Base-by-base conservation (phyloP, 2,888 invertebrate species). In the Phasia obesa region DNA sequence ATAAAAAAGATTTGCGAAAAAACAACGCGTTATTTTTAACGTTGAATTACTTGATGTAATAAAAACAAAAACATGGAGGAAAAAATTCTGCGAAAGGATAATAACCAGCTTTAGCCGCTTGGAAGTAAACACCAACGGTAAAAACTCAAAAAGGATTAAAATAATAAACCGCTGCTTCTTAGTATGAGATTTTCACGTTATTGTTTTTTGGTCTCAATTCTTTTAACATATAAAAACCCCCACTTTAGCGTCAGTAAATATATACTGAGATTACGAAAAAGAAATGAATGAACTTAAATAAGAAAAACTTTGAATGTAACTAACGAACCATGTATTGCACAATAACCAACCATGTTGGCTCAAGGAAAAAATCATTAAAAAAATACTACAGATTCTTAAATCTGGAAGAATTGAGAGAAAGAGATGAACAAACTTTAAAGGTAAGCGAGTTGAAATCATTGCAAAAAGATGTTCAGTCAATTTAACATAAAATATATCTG, bases 81-180 rank as follows among this genome's bases (percentile, higher is more conserved):
- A 62, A 74, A 38, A 38, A 62, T 25, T 15, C 17, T 25, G 25
- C 35, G 9, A 74, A 74, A 78, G 78, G 82, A 78, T 82, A 82
- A 69, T 82, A 82, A 64, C 69, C 55, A 57, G 71, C 79, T 83
- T 79, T 53, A 71, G 70, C 70, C 75, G 79, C 75, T 83, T 75
- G 71, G n/a, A 76, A 31, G 60, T 21, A 25, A 47, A 44, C 47
- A 77, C 13, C 27, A 51, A 67, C 38, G 42, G 42, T 2, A 59
- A 38, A 62, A 65, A 64, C 15, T 6, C 11, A 44, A 38, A 19
- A 51, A 65, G 67, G 42, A 81, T 67, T 5, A 60, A 27, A 60
- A 44, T 59, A 71, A 70, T 79, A 69, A 55, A 59, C 70, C 64
- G 65, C 67, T 73, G 77, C 77, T 82, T 69, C 77, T 82, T 69